Conservation (phyloP, 2,888 invertebrate genomes). For the Protophormia terraenovae region DNA sequence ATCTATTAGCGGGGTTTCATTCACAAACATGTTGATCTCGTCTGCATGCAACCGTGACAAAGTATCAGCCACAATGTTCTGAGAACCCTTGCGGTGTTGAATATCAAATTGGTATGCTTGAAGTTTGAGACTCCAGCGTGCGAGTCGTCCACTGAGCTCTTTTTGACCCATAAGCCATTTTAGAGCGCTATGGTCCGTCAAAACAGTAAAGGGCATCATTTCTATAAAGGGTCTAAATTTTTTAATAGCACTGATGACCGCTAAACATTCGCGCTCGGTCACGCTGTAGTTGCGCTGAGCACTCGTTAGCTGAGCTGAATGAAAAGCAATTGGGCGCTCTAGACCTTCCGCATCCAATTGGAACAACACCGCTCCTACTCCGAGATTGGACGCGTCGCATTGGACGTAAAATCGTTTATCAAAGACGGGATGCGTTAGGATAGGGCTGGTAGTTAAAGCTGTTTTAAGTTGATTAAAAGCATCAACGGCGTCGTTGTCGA, state of each 20-base stretch:
- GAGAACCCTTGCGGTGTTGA: background rate
- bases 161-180: conserved; percentile 1
- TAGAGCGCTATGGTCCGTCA: background rate
- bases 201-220: conserved; percentile 18
- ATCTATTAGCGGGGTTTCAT: background rate
- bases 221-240: conserved; percentile 29
- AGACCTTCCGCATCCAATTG: conserved; percentile 19
- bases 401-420: conserved; percentile 40
- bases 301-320: conserved; percentile 4
- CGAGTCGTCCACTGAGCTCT: background rate
- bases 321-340: conserved; percentile 34
- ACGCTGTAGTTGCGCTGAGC: conserved; percentile 36
- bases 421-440: conserved; percentile 13
- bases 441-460: conserved; percentile 22
- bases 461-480: conserved; percentile 23
- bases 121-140: background rate
- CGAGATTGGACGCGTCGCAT: conserved; percentile 30
- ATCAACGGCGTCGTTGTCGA: background rate
- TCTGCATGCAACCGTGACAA: background rate
- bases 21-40: background rate
- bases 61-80: background rate
- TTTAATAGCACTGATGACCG: conserved; percentile 23
- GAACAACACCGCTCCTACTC: conserved; percentile 17
- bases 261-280: conserved; percentile 32
- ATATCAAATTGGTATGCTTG: background rate